Evolutionary conservation across 2,888 invertebrate genomes (phyloP).

Genomic region (Halocaridina rubra): DNA sequence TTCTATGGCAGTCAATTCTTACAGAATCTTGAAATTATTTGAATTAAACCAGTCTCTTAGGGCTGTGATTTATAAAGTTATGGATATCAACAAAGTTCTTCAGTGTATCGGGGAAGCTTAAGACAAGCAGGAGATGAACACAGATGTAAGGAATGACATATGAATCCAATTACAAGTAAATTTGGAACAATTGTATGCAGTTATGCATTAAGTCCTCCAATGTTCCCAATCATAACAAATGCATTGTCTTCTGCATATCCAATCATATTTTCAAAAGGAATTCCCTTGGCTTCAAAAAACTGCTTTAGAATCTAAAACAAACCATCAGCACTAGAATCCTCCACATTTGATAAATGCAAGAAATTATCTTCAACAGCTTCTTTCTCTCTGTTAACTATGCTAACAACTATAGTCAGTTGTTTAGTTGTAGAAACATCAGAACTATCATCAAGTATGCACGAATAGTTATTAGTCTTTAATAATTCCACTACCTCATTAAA

Average conservation of each 20-base stretch:
- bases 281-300: background rate
- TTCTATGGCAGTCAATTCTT: too few species aligned
- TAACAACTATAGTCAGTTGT: background rate
- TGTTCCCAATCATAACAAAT: background rate
- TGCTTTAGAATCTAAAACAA: background rate
- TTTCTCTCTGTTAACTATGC: background rate
- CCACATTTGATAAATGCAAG: background rate
- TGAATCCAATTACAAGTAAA: conserved; percentile 17
- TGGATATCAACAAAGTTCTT: conserved; percentile 3
- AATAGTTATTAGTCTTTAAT: too few species aligned
- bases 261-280: background rate
- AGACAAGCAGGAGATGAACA: conserved; percentile 26
- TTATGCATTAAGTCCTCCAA: background rate
- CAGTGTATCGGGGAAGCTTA: background rate
- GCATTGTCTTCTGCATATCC: background rate
- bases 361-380: background rate
- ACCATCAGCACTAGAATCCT: background rate
- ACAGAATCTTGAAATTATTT: too few species aligned
- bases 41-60: background rate
- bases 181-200: background rate
- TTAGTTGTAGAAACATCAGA: background rate
- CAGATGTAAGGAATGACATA: conserved; percentile 24
- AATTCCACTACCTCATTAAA: background rate
- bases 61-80: background rate
- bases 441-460: background rate